These are phyloP conservation scores for Oconnorella tubifera DNA, from an alignment of 2,888 invertebrate species.

Conservation along the genomic window DNA sequence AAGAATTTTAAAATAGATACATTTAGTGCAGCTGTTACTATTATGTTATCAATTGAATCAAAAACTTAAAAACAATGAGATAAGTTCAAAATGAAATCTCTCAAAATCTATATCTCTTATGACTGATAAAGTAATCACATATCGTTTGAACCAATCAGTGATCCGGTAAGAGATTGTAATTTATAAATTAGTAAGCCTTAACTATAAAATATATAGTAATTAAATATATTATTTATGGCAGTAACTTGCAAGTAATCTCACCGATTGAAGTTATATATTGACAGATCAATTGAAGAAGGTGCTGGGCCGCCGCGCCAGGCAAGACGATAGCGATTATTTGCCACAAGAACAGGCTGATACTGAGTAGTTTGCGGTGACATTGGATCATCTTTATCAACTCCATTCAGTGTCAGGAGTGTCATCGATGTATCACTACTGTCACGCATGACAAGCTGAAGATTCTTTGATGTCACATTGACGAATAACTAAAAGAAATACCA, in stretches of 20 bases:
- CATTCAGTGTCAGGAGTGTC: neutral
- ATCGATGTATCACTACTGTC: neutral
- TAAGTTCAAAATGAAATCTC: neutral
- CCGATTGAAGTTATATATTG: constrained; percentile 5
- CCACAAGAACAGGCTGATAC: constrained; percentile 14
- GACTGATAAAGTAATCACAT: neutral
- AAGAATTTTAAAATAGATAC: neutral
- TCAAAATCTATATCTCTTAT: neutral
- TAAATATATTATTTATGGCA: no score
- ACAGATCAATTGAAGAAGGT: constrained; percentile 3
- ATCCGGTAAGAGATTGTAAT: no score
- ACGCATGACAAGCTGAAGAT: neutral
- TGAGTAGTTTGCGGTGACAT: constrained; percentile 9
- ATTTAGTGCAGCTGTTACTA: neutral
- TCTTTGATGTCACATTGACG: constrained; percentile 9
- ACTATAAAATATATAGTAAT: no score
- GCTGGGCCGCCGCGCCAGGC: constrained; percentile 10
- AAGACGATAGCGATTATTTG: constrained; percentile 11
- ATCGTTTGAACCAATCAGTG: no score
- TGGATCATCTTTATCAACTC: neutral
- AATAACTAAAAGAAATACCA: constrained; percentile 11
- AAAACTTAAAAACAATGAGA: neutral
- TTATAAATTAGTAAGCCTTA: no score
- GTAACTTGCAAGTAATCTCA: neutral
- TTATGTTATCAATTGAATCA: neutral